phyloP scores from a whole-genome alignment of 2,113 vertebrate species.

The Pseudorectes ferrugineus region DNA sequence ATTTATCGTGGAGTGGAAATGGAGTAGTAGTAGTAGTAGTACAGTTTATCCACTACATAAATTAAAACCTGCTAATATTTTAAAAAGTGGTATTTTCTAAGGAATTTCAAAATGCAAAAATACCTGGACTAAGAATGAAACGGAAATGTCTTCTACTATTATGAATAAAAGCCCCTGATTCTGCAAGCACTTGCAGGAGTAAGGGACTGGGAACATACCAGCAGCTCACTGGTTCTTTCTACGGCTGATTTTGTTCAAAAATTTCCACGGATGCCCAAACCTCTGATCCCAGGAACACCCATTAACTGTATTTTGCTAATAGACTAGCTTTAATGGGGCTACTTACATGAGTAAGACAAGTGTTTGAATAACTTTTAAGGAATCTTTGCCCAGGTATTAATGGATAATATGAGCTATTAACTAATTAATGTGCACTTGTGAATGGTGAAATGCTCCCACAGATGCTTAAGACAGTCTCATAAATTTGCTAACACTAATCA shows the following conservation, averaged over 20 bases:
- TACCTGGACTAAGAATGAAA: neutral
- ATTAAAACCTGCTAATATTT: neutral
- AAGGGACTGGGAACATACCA: neutral
- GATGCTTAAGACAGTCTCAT: neutral
- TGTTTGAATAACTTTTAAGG: neutral
- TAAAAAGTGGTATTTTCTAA: neutral
- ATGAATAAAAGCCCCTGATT: neutral
- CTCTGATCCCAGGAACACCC: neutral
- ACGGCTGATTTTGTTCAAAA: neutral
- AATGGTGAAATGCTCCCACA: constrained; percentile 6
- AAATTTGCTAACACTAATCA: neutral
- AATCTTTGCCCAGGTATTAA: neutral
- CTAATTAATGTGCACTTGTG: constrained; percentile 13
- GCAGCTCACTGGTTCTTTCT: neutral
- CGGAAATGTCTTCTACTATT: neutral
- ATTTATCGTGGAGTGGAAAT: neutral
- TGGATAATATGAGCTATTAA: constrained; percentile 5
- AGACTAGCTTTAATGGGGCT: neutral
- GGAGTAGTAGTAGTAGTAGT: neutral
- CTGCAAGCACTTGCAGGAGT: neutral
- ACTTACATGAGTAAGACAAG: neutral
- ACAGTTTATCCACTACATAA: neutral
- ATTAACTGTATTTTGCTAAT: neutral
- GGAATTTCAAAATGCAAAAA: neutral
- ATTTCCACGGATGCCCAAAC: neutral